Evolutionary conservation across 2,797 vertebrate genomes (phyloP), one percentile per base, ranked within the genome.

Genomic region (Phrynocephalus vlangalii): DNA sequence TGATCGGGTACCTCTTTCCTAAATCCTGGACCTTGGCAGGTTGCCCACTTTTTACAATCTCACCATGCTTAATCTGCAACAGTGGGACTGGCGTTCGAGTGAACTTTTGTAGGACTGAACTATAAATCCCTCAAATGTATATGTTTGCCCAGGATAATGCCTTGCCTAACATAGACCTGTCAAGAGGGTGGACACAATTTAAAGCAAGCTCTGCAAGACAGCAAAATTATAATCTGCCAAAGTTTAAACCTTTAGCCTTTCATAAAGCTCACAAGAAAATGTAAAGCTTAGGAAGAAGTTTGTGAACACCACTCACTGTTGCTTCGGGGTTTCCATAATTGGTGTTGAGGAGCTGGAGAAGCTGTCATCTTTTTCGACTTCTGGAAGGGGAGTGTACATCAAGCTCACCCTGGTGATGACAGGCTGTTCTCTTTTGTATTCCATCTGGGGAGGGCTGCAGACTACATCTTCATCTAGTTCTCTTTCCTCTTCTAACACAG

Each of bases 281-380:
- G 33, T 33, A 38, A 48, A 70, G 44, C 10, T 10, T 70, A 20
- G 48, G 2, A 48, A 79, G 70, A 3, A 8, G 2, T 83, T 15
- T 56, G 52, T 63, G 63, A 60, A 72, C 50, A 82, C 33, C 3
- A 71, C 86, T 66, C 78, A 85, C 89, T 44, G 79, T 52, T 72
- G 3, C 66, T 87, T 85, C 18, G 10, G 9, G 10, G 28, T 2
- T 24, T 78, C 86, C 24, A 0, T 68, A 71, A 7, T 6, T 38
- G 18, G 22, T 15, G 20, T 28, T 3, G 16, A 67, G 66, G 3
- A 3, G 38, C 1, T 56, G 8, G 72, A 76, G 15, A 5, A 7
- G 33, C 18, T 48, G 66, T 79, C 79, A n/a, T 30, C 11, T 28
- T 2, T 71, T 63, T 1, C 10, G 22, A 0, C n/a, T 30, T 4